These are phyloP conservation scores for Etheostoma perlongum DNA, from an alignment of 2,797 vertebrate genomes.

Conservation along the genomic window DNA sequence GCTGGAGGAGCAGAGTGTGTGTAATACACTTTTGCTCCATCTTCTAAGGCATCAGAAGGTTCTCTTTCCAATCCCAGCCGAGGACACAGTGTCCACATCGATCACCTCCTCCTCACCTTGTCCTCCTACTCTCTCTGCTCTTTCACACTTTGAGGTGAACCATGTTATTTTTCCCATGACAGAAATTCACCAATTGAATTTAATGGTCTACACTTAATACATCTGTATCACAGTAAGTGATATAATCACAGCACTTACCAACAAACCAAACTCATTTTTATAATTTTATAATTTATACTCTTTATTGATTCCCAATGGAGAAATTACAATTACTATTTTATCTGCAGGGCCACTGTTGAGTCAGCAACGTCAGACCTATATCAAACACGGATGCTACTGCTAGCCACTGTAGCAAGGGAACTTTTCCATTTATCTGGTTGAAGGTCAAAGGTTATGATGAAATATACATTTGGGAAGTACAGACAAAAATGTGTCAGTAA, in stretches of 20 bases:
- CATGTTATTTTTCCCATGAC: not conserved
- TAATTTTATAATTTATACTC: too few relatives aligned
- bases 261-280: not conserved
- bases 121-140: slow-evolving; percentile 67
- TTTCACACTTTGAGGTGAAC: slow-evolving; percentile 71
- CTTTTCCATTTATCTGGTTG: not conserved
- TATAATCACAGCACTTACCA: not conserved
- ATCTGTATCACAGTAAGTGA: not conserved
- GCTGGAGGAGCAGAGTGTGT: slow-evolving; percentile 83
- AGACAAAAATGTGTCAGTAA: not conserved
- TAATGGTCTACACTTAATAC: not conserved
- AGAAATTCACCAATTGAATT: not conserved
- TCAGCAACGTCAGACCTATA: not conserved
- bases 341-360: not conserved
- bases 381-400: not conserved
- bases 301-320: too few relatives aligned
- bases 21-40: slow-evolving; percentile 81
- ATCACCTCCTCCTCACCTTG: slow-evolving; percentile 49
- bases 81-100: slow-evolving; percentile 16
- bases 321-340: not conserved
- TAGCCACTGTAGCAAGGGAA: not conserved
- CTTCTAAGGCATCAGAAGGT: slow-evolving; percentile 72
- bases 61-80: slow-evolving; percentile 30
- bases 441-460: not conserved
- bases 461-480: not conserved